Percentiles rank a stretch among this genome's conserved stretches.
Evolutionary conservation across 2,113 vertebrate genomes (phyloP).

Genomic region (Heterochromis multidens): DNA sequence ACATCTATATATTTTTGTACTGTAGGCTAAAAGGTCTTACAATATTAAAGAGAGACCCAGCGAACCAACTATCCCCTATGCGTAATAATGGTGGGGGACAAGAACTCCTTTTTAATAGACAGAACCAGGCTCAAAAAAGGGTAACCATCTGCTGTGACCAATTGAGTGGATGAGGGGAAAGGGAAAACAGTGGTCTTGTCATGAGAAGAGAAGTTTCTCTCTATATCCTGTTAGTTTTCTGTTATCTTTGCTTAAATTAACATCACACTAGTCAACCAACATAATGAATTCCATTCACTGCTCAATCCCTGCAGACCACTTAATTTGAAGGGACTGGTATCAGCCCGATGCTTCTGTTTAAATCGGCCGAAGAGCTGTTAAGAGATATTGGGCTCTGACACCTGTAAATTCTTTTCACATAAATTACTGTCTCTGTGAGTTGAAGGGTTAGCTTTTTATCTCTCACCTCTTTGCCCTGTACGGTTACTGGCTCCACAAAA

Average conservation of each 20-base stretch:
- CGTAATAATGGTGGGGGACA: no score
- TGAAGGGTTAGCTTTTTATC: conserved; percentile 30
- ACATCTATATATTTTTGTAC: neutral
- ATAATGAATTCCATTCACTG: conserved; percentile 7
- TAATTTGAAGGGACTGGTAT: conserved; percentile 1
- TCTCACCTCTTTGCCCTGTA: neutral
- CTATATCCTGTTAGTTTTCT: neutral
- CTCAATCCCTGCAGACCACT: conserved; percentile 1
- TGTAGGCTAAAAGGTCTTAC: neutral
- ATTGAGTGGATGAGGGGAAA: neutral
- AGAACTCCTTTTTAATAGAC: neutral
- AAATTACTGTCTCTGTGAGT: conserved; percentile 10
- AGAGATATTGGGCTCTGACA: conserved; percentile 15
- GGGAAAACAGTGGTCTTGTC: neutral
- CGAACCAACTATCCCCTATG: no score
- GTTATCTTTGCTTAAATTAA: neutral
- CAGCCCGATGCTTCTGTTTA: neutral
- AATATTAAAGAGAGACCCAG: no score
- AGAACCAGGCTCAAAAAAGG: neutral
- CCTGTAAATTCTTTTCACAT: neutral
- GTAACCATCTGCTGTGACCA: neutral
- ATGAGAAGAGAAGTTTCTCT: neutral
- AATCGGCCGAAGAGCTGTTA: conserved; percentile 20
- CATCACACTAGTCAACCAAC: neutral
- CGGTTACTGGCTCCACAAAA: neutral